Evolutionary conservation across 2,113 vertebrate species (phyloP).

Genomic region (Trichechus manatus): DNA sequence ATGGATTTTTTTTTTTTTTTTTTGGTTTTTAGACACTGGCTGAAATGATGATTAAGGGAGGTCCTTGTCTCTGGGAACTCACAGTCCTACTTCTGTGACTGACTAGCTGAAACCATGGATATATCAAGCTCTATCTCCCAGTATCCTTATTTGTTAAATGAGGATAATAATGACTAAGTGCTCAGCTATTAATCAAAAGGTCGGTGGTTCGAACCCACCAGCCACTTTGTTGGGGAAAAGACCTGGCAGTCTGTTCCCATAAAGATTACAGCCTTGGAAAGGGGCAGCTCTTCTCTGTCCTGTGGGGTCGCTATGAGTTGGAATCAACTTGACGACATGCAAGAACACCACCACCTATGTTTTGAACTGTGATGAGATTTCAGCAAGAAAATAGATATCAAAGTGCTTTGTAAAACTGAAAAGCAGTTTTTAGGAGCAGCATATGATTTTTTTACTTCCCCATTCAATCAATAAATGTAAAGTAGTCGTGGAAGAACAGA

Average conservation of each 20-base stretch:
- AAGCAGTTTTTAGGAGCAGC: neutral
- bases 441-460: neutral
- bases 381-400: neutral
- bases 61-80: neutral
- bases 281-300: neutral
- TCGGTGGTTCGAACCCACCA: neutral
- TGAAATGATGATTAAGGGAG: neutral
- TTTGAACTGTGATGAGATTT: neutral
- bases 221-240: neutral
- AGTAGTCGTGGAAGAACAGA: neutral
- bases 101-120: neutral
- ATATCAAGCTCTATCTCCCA: neutral
- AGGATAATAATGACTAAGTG: neutral
- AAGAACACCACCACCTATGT: neutral
- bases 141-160: neutral
- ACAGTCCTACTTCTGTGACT: neutral
- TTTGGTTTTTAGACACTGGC: neutral
- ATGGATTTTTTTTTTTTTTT: no score
- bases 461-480: constrained; percentile 21
- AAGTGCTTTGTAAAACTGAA: neutral
- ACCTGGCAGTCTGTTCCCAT: neutral
- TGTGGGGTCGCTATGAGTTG: neutral
- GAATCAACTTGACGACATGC: neutral
- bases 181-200: neutral
- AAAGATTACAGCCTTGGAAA: neutral